Percentiles rank a stretch among this genome's conserved stretches.
These are phyloP conservation scores for Chymomyza fuscimana DNA, from an alignment of 2,888 invertebrate genomes.

Conservation along the genomic window DNA sequence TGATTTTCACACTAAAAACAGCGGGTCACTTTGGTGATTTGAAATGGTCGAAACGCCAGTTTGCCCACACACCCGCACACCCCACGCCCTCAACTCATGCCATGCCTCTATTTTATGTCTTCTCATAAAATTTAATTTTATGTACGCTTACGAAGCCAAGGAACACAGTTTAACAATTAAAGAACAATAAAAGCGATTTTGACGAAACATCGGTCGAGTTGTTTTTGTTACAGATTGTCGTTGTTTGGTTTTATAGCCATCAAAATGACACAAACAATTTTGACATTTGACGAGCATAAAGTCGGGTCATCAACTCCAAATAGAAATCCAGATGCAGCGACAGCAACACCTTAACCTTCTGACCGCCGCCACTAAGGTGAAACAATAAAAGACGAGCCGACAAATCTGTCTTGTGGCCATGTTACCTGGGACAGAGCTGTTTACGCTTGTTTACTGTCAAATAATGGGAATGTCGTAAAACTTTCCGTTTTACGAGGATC, in stretches of 20 bases:
- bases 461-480: conserved; percentile 53
- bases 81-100: background rate
- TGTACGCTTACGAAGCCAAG: conserved; percentile 23
- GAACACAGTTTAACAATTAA: conserved; percentile 74
- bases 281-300: conserved; percentile 63
- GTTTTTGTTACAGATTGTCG: conserved; percentile 19
- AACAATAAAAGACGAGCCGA: conserved; percentile 10
- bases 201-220: conserved; percentile 37
- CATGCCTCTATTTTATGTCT: background rate
- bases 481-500: conserved; percentile 32
- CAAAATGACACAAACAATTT: conserved; percentile 47
- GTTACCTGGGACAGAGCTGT: conserved; percentile 31
- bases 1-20: conserved; percentile 69
- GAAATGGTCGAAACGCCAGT: conserved; percentile 8
- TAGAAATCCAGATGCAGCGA: background rate
- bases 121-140: conserved; percentile 62
- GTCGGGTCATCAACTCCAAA: conserved; percentile 14
- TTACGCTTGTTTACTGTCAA: conserved; percentile 64
- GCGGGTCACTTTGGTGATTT: conserved; percentile 58
- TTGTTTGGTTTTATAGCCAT: conserved; percentile 45
- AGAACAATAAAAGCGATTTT: conserved; percentile 70
- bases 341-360: conserved; percentile 1
- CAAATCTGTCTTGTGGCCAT: conserved; percentile 21
- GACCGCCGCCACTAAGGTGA: conserved; percentile 21
- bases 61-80: background rate